These are phyloP conservation scores for Zophobas morio DNA, from an alignment of 1,140 invertebrate species.

Conservation along the genomic window DNA sequence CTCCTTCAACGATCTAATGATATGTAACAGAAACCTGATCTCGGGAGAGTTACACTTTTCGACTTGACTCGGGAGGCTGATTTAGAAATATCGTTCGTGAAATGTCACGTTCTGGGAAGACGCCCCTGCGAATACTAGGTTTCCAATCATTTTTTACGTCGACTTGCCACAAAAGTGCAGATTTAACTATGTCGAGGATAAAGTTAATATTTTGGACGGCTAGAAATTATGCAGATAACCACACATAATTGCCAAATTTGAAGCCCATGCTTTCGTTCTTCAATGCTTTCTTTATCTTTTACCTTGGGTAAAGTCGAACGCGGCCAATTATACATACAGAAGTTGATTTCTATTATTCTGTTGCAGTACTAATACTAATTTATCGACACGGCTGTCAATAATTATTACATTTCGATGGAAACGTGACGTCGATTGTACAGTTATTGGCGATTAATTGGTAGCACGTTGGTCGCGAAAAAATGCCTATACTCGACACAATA, in stretches of 20 bases:
- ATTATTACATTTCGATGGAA: slow-evolving; percentile 4
- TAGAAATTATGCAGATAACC: not conserved
- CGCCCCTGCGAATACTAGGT: too few species aligned
- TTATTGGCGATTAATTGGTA: slow-evolving; percentile 24
- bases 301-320: not conserved
- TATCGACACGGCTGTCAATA: slow-evolving; percentile 19
- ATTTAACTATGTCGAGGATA: slow-evolving; percentile 20
- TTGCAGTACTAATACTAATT: slow-evolving; percentile 17
- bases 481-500: not conserved
- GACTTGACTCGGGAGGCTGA: too few species aligned
- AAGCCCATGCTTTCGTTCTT: not conserved
- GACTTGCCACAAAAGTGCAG: not conserved
- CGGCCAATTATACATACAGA: slow-evolving; percentile 5
- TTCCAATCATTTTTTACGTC: not conserved
- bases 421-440: slow-evolving; percentile 17
- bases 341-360: slow-evolving; percentile 37
- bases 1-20: too few species aligned
- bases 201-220: not conserved
- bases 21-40: too few species aligned
- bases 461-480: not conserved
- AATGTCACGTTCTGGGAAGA: not conserved
- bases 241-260: not conserved
- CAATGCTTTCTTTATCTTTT: slow-evolving; percentile 1
- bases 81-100: not conserved
- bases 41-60: too few species aligned